phyloP scores from a whole-genome alignment of 2,888 invertebrate genomes.

The Tetrapedia diversipes region DNA sequence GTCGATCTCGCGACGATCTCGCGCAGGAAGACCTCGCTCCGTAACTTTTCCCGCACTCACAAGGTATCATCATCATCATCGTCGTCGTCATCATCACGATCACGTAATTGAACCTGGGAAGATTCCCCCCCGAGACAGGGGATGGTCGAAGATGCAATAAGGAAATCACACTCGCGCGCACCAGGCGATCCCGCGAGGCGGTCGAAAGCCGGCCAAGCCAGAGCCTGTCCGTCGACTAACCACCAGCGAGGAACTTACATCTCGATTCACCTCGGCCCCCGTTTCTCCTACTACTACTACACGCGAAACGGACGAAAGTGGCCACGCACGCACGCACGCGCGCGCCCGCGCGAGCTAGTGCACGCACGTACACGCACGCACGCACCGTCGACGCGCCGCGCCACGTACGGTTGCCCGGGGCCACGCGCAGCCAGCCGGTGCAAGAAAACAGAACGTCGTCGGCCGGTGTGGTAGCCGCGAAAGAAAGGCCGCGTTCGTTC shows the following conservation, averaged over 20 bases:
- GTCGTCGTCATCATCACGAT: too few species aligned
- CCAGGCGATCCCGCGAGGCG: neutral
- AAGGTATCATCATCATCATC: too few species aligned
- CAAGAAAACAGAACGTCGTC: conserved; percentile 22
- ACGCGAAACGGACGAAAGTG: neutral
- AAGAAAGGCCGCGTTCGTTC: conserved; percentile 46
- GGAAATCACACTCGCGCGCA: conserved; percentile 12
- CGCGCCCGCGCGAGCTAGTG: conserved; percentile 21
- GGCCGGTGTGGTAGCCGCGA: conserved; percentile 8
- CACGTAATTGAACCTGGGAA: neutral
- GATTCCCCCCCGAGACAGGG: too few species aligned
- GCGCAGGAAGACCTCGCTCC: too few species aligned
- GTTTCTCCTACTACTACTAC: conserved; percentile 17
- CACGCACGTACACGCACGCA: conserved; percentile 42
- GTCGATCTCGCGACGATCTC: too few species aligned
- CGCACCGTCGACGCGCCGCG: conserved; percentile 32
- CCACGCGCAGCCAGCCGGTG: too few species aligned
- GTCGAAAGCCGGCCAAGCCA: neutral
- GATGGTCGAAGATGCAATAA: too few species aligned
- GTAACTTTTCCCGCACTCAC: neutral
- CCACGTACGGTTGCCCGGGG: neutral
- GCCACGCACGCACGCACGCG: conserved; percentile 21
- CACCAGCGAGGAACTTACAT: conserved; percentile 39
- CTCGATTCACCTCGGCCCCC: conserved; percentile 26
- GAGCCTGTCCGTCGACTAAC: neutral